Evolutionary conservation across 2,797 vertebrate genomes (phyloP).

Genomic region (Ficedula albicollis): DNA sequence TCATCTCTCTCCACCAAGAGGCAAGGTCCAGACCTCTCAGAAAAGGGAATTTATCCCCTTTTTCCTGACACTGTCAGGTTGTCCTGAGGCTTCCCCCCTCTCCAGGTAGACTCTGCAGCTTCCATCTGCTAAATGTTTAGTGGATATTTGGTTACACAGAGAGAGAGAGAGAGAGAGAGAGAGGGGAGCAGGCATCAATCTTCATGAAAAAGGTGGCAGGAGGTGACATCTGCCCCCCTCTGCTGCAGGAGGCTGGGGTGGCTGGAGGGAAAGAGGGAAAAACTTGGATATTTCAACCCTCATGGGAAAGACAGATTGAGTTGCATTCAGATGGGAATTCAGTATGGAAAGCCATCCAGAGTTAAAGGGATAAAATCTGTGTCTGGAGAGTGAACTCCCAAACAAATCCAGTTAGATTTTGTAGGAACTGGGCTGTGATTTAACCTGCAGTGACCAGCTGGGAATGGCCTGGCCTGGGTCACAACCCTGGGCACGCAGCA

Average conservation of each 20-base stretch:
- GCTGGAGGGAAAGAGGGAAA: background rate
- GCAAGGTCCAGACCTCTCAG: background rate
- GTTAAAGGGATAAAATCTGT: background rate
- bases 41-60: background rate
- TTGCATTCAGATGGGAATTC: background rate
- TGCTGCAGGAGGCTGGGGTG: background rate
- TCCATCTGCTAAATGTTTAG: background rate
- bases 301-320: background rate
- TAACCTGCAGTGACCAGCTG: background rate
- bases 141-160: background rate
- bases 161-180: background rate
- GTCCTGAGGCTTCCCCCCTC: background rate
- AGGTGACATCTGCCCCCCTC: background rate
- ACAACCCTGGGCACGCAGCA: background rate
- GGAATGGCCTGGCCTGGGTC: background rate
- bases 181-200: background rate
- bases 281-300: background rate
- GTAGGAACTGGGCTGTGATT: background rate
- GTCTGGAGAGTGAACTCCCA: background rate
- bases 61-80: background rate
- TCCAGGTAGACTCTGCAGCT: background rate
- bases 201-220: background rate
- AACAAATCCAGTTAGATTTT: background rate
- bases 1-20: background rate
- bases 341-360: background rate